Percentiles rank a stretch among this genome's conserved stretches.
Conservation (phyloP, 2,797 vertebrate species). For the Pagetopsis macropterus region DNA sequence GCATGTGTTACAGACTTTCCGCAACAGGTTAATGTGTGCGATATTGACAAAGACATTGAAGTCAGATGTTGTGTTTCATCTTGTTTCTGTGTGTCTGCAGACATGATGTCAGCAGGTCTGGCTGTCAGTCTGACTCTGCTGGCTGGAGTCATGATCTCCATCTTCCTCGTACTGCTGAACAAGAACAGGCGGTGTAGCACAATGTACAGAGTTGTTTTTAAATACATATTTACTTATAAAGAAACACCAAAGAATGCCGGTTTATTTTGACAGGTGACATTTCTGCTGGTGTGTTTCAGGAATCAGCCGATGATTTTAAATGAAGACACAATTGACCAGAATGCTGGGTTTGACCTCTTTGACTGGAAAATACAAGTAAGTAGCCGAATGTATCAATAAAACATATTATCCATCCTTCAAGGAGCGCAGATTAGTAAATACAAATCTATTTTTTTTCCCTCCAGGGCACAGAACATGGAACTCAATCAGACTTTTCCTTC, state of each 20-base stretch:
- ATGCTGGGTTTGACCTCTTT: slow-evolving; percentile 39
- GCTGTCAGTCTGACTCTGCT: slow-evolving; percentile 72
- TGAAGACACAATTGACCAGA: slow-evolving; percentile 18
- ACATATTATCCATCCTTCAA: not conserved
- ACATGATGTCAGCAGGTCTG: slow-evolving; percentile 50
- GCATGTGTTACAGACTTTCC: not conserved
- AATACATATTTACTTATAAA: not conserved
- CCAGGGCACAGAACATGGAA: slow-evolving; percentile 45
- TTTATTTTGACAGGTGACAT: not conserved
- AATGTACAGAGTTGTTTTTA: slow-evolving; percentile 56
- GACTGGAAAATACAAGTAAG: slow-evolving; percentile 62
- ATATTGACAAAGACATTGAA: too few species aligned
- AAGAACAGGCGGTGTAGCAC: slow-evolving; percentile 46
- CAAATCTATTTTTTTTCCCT: slow-evolving; percentile 8
- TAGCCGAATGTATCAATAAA: not conserved
- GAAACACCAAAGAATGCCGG: not conserved
- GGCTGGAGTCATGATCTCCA: slow-evolving; percentile 51
- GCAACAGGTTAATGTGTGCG: too few species aligned
- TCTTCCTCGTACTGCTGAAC: slow-evolving; percentile 52
- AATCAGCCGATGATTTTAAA: slow-evolving; percentile 11
- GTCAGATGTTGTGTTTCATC: not conserved
- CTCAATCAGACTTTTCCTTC: slow-evolving; percentile 53
- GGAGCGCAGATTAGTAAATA: not conserved
- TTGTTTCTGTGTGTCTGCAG: slow-evolving; percentile 59
- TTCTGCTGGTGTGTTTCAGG: slow-evolving; percentile 42